phyloP scores from a whole-genome alignment of 2,113 vertebrate species.

The Ornithorhynchus anatinus region DNA sequence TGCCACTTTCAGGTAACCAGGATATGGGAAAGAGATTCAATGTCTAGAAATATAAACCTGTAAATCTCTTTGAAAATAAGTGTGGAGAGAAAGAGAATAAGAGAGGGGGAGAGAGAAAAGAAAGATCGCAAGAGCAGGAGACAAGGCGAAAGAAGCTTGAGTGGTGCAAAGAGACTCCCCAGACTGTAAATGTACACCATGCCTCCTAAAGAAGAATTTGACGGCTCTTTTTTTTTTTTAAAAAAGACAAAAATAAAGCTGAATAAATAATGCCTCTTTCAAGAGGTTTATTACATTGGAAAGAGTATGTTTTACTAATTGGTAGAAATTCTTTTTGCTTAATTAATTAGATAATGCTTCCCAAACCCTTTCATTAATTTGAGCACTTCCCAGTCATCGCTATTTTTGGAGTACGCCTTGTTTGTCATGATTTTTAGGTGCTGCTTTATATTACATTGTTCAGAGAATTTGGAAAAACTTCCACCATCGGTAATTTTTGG shows the following conservation, averaged over 20 bases:
- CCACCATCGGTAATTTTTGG: neutral
- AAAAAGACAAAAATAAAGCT: constrained; percentile 33
- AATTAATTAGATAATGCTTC: constrained; percentile 67
- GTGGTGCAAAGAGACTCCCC: neutral
- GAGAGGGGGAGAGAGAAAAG: too few relatives aligned
- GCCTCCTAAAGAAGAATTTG: constrained; percentile 19
- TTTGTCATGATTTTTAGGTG: constrained; percentile 20
- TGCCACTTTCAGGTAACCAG: neutral
- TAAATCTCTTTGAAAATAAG: neutral
- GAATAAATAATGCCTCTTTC: constrained; percentile 62
- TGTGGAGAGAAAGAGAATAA: neutral
- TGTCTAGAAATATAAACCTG: too few relatives aligned
- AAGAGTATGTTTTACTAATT: constrained; percentile 68
- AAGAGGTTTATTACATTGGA: constrained; percentile 55
- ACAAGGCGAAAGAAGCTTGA: too few relatives aligned
- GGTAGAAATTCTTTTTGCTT: constrained; percentile 65
- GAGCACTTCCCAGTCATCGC: constrained; percentile 39
- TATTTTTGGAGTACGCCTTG: constrained; percentile 33
- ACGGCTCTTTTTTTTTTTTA: constrained; percentile 23
- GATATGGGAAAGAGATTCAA: too few relatives aligned
- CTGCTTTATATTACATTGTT: constrained; percentile 9
- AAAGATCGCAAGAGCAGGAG: too few relatives aligned
- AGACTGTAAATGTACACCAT: neutral
- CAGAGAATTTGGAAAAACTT: neutral
- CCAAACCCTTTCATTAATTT: constrained; percentile 51